Evolutionary conservation across 2,888 invertebrate genomes (phyloP).

Genomic region (Stenodema calcarata): DNA sequence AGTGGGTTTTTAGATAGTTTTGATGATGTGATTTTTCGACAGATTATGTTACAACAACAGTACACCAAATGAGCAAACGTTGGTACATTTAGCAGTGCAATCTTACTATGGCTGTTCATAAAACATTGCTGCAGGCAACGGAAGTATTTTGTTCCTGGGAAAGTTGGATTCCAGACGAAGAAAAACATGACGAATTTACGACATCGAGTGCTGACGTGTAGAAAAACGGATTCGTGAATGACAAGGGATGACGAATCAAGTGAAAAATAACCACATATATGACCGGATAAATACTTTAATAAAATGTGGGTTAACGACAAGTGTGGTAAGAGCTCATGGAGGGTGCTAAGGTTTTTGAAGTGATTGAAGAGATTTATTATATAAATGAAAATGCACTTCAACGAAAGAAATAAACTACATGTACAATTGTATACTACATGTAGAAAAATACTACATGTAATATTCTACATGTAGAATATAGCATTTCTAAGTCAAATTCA

Average conservation of each 20-base stretch:
- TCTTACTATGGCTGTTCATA: slow-evolving; percentile 47
- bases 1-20: neutral
- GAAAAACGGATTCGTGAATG: neutral
- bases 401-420: neutral
- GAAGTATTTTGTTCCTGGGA: neutral
- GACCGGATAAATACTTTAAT: too few species aligned
- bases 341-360: too few species aligned
- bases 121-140: neutral
- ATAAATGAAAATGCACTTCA: neutral
- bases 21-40: neutral
- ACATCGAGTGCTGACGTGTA: neutral
- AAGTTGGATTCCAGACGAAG: slow-evolving; percentile 4
- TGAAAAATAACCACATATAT: neutral
- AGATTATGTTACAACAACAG: neutral
- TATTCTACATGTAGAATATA: too few species aligned
- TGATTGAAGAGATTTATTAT: too few species aligned
- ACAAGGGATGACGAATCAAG: neutral
- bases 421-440: too few species aligned
- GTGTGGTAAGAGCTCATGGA: too few species aligned
- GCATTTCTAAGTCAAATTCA: too few species aligned
- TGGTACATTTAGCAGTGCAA: slow-evolving; percentile 51
- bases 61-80: slow-evolving; percentile 49
- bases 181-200: neutral
- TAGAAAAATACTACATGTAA: too few species aligned
- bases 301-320: too few species aligned